Percentiles rank a stretch among this genome's conserved stretches.
phyloP scores from a whole-genome alignment of 2,797 vertebrate genomes.

The Sebastiscus tertius region DNA sequence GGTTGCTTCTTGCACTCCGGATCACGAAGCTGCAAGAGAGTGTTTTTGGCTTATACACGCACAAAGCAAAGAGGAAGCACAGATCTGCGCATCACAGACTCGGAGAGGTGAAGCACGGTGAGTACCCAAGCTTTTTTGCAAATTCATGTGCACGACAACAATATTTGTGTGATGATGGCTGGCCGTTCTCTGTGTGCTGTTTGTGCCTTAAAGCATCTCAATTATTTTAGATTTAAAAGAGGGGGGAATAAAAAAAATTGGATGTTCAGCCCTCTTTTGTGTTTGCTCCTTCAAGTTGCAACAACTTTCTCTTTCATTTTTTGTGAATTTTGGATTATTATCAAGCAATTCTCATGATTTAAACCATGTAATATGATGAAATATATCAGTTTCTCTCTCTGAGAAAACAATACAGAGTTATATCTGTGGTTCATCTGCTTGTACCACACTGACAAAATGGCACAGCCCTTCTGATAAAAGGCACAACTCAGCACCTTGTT shows the following conservation, averaged over 20 bases:
- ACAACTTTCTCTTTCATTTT: conserved; percentile 20
- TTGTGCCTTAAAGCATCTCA: conserved; percentile 3
- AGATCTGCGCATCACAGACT: conserved; percentile 48
- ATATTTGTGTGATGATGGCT: conserved; percentile 4
- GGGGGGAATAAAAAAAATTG: background rate
- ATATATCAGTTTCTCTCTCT: background rate
- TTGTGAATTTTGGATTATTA: background rate
- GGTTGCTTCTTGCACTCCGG: conserved; percentile 64
- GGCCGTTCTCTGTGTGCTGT: background rate
- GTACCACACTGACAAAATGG: conserved; percentile 8
- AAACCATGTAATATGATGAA: background rate
- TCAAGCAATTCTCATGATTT: background rate
- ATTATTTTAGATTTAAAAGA: background rate
- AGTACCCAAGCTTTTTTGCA: conserved; percentile 43
- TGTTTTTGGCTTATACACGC: conserved; percentile 36
- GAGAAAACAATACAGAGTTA: background rate
- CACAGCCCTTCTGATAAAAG: conserved; percentile 5
- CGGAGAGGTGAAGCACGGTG: conserved; percentile 48
- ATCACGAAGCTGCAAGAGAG: conserved; percentile 65
- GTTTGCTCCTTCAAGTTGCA: conserved; percentile 12
- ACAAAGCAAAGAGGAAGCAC: conserved; percentile 44
- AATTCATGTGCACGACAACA: background rate
- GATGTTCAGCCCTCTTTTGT: background rate
- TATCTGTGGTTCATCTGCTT: background rate
- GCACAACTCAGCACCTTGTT: background rate